These are phyloP conservation scores for Carassius auratus DNA, from an alignment of 2,113 vertebrate species.

Conservation along the genomic window DNA sequence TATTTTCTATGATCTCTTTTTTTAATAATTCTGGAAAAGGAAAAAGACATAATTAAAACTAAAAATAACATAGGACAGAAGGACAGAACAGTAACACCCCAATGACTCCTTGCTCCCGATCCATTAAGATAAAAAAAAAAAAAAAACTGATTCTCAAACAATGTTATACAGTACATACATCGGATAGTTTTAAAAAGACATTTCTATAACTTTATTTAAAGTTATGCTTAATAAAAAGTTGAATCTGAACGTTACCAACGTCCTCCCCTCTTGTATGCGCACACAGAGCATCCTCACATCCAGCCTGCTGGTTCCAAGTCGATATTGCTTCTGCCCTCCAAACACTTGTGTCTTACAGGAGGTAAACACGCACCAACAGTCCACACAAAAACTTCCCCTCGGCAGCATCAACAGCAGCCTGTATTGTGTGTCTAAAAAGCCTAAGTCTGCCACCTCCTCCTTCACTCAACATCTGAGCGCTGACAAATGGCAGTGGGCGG, in stretches of 20 bases:
- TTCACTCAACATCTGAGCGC: neutral
- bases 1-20: constrained; percentile 57
- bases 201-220: constrained; percentile 45
- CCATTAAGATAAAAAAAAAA: constrained; percentile 31
- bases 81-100: constrained; percentile 52
- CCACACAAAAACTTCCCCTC: constrained; percentile 1
- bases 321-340: constrained; percentile 46
- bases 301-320: constrained; percentile 28
- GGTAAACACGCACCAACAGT: constrained; percentile 38
- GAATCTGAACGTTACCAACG: neutral
- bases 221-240: constrained; percentile 2
- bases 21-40: constrained; percentile 54
- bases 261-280: neutral
- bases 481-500: constrained; percentile 24
- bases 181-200: constrained; percentile 56
- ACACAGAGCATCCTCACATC: neutral
- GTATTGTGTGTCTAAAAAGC: constrained; percentile 20
- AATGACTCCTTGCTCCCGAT: constrained; percentile 26
- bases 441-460: neutral
- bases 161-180: constrained; percentile 60
- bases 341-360: constrained; percentile 51
- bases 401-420: constrained; percentile 3
- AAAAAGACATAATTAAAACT: constrained; percentile 60
- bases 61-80: constrained; percentile 63
- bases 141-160: constrained; percentile 48